Percentiles rank a stretch among this genome's conserved stretches.
Evolutionary conservation across 2,888 invertebrate species (phyloP).

Genomic region (Xanthia icteritia): DNA sequence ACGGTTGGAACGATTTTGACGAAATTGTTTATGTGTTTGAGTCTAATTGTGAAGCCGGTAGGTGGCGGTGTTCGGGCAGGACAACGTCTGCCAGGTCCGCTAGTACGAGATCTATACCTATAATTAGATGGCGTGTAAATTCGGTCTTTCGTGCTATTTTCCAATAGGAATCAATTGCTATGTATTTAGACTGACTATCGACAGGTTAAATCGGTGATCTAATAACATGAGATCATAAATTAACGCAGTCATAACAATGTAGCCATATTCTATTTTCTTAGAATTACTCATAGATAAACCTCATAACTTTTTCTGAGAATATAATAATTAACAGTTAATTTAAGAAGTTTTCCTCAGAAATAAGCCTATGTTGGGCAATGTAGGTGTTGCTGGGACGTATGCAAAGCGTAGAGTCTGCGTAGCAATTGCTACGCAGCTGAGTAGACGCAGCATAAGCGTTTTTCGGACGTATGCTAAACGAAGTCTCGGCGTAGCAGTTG

Average conservation of each 20-base stretch:
- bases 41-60: too few relatives aligned
- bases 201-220: conserved; percentile 2
- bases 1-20: too few relatives aligned
- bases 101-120: too few relatives aligned
- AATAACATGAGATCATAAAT: conserved; percentile 43
- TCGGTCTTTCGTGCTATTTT: neutral
- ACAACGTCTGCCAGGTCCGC: too few relatives aligned
- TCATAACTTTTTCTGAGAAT: conserved; percentile 9
- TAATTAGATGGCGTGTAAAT: too few relatives aligned
- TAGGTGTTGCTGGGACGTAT: neutral
- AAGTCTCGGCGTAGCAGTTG: too few relatives aligned
- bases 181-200: neutral
- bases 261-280: neutral
- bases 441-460: too few relatives aligned
- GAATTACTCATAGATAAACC: neutral
- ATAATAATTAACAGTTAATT: neutral
- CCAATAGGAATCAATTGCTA: neutral
- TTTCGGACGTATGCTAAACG: too few relatives aligned
- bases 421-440: too few relatives aligned
- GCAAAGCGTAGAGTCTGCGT: too few relatives aligned
- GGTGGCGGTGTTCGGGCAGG: too few relatives aligned
- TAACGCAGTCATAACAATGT: conserved; percentile 7
- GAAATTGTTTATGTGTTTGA: too few relatives aligned
- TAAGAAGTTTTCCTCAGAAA: neutral
- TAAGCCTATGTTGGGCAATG: neutral